These are phyloP conservation scores for Eutolmus rufibarbis DNA, from an alignment of 2,888 invertebrate species.

Conservation along the genomic window DNA sequence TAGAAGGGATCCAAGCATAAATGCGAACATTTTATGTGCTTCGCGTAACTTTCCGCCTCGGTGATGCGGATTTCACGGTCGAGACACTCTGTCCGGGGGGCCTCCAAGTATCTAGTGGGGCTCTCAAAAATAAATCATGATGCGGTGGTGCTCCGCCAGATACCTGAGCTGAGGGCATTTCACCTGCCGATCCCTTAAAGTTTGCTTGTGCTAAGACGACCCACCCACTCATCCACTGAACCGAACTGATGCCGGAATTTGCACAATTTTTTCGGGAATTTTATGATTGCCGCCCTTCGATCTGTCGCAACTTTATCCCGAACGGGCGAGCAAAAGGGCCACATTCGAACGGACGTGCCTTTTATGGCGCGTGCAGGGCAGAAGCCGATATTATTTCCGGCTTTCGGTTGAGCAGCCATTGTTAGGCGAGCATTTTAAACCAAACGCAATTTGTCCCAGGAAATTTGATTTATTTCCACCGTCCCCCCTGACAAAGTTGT, in stretches of 20 bases:
- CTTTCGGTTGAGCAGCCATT: constrained; percentile 14
- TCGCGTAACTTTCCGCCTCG: constrained; percentile 20
- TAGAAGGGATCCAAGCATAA: not conserved
- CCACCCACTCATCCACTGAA: not conserved
- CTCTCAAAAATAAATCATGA: not conserved
- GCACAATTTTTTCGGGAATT: not conserved
- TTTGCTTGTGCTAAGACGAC: not conserved
- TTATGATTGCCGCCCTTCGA: constrained; percentile 14
- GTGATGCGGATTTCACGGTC: not conserved
- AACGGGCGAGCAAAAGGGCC: not conserved
- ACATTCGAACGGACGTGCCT: constrained; percentile 7
- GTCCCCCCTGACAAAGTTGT: not conserved
- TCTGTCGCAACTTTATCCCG: not conserved
- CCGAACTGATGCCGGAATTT: not conserved
- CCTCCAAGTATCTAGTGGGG: not conserved
- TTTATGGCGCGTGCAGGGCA: not conserved
- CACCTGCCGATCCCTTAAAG: not conserved
- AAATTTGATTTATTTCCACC: constrained; percentile 25
- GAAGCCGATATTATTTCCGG: constrained; percentile 32
- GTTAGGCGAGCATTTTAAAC: not conserved
- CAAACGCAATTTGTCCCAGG: not conserved
- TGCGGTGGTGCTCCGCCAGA: not conserved
- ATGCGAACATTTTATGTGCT: not conserved
- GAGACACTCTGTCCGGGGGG: not conserved
- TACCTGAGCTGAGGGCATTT: not conserved